A percentile compares a stretch with the other conserved stretches of the same genome.
Conservation (phyloP, 2,888 invertebrate genomes). For the Oeneis ivallda region DNA sequence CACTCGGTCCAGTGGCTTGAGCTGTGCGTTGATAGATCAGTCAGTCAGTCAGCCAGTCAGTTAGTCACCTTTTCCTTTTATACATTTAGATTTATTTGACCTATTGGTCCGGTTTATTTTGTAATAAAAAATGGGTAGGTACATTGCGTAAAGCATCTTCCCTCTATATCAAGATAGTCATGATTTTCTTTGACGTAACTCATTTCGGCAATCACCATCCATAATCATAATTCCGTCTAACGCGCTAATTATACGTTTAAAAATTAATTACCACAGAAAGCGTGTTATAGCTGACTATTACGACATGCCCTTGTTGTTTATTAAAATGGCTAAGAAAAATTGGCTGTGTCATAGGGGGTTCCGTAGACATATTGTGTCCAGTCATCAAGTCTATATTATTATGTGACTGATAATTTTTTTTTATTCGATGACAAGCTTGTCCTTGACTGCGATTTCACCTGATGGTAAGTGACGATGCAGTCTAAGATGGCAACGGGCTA, state of each 20-base stretch:
- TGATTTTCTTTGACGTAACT: conserved; percentile 11
- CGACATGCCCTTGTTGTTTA: conserved; percentile 31
- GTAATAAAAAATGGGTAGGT: background rate
- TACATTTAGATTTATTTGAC: background rate
- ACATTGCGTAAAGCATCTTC: background rate
- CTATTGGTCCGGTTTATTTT: background rate
- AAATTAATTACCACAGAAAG: conserved; percentile 33
- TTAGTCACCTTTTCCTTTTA: no score
- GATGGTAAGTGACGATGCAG: no score
- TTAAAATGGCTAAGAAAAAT: conserved; percentile 3
- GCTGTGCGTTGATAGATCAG: no score
- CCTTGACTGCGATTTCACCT: no score
- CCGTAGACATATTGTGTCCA: background rate
- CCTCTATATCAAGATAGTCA: background rate
- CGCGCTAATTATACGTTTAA: conserved; percentile 34
- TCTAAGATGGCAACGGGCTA: no score
- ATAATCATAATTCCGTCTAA: conserved; percentile 30
- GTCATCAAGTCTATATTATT: background rate
- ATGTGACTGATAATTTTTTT: no score
- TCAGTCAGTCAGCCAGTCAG: no score
- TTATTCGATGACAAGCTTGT: no score
- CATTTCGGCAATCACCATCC: conserved; percentile 31
- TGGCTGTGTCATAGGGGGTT: background rate
- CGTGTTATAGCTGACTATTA: conserved; percentile 35
- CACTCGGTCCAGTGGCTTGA: no score